Conservation (phyloP, 2,797 vertebrate genomes). For the Chelmon rostratus region DNA sequence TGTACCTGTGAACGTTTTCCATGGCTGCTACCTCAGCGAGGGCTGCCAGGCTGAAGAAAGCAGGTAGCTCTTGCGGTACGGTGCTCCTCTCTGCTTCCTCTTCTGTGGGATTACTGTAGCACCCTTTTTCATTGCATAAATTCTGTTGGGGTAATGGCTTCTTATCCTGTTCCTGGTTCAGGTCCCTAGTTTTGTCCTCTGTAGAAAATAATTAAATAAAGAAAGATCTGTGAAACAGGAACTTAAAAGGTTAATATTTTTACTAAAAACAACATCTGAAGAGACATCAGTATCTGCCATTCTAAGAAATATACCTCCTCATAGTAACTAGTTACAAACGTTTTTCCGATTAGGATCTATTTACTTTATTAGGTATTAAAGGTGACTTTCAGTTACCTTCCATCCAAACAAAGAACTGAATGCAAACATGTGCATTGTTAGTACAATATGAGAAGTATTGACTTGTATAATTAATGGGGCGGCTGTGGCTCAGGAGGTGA, state of each 20-base stretch:
- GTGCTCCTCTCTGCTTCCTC: constrained; percentile 87
- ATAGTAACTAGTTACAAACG: neutral
- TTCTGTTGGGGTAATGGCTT: constrained; percentile 89
- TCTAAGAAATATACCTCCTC: neutral
- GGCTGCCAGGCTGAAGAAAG: constrained; percentile 97
- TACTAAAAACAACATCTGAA: neutral
- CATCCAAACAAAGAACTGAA: neutral
- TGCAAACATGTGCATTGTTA: neutral
- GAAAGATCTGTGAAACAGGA: neutral
- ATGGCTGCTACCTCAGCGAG: constrained; percentile 99
- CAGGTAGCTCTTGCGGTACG: constrained; percentile 85
- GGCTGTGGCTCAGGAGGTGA: too few species aligned
- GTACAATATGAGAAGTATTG: neutral
- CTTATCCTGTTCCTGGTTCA: constrained; percentile 89
- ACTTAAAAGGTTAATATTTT: neutral
- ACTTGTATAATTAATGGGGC: too few species aligned
- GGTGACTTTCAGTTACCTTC: neutral
- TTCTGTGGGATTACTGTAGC: constrained; percentile 82
- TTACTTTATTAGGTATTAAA: neutral
- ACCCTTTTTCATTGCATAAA: constrained; percentile 89
- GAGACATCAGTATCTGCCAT: neutral
- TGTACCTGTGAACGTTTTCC: constrained; percentile 97
- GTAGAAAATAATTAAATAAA: too few species aligned
- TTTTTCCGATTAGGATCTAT: neutral
- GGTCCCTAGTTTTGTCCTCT: constrained; percentile 93